Evolutionary conservation across 2,113 vertebrate genomes (phyloP), one percentile per base, ranked within the genome.

Genomic region (Perca flavescens): DNA sequence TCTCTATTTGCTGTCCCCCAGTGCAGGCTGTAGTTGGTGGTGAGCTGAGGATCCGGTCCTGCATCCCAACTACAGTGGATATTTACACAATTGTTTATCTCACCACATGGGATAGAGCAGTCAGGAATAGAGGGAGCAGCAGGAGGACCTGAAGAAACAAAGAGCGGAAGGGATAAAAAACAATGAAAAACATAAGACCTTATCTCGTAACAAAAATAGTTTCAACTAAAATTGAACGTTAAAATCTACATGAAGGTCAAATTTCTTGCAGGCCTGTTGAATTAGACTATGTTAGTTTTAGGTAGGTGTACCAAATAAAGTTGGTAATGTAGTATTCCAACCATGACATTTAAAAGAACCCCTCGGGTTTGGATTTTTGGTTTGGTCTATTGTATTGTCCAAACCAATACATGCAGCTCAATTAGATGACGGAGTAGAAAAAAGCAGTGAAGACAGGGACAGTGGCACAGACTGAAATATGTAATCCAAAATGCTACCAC

Each of bases 1-100:
- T 64, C 2, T 8, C 3, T 63, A 50, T 53, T 0, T 47, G 2
- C 46, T 21, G 77, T 12, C 22, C 74, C 0, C 95, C 94, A 95
- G 83, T 93, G 68, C 43, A 96, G 84, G 21, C 36, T 91, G 86
- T 95, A 95, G 22, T 13, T 66, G 4, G 78, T 74, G 50, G 70
- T 53, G 28, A 21, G 54, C 40, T 62, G 62, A 36, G 68, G 40
- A 36, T 86, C 40, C 31, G 25, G 28, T 14, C 25, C 50, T 36
- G 70, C 36, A 25, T 87, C 80, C 93, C 92, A 96, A 46, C 15
- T 46, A 58, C 95, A 96, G 22, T 85, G 25, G 21, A 96, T 94
- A 50, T 75, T 6, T 13, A 0, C 34, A 22, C 3, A 8, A 11
- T 86, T 69, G 12, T 16, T 12, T 3, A 2, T 25, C 0, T 68